Percentiles rank a stretch among this genome's conserved stretches.
phyloP scores from a whole-genome alignment of 2,888 invertebrate genomes.

The Helicoverpa assulta region DNA sequence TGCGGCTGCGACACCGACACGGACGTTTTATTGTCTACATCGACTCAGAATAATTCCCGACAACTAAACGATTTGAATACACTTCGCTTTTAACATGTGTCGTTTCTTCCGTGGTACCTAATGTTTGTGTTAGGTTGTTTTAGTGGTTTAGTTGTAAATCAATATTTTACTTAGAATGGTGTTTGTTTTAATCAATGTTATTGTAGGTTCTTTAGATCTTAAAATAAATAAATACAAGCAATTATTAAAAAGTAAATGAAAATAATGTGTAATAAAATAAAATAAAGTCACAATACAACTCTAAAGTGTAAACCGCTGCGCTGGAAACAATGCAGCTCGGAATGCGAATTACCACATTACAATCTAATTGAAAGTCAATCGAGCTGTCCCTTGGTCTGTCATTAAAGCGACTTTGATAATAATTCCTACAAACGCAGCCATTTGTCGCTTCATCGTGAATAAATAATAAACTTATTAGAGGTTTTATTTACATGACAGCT shows the following conservation, averaged over 20 bases:
- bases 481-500: slow-evolving; percentile 33
- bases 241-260: too few relatives aligned
- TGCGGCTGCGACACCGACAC: slow-evolving; percentile 70
- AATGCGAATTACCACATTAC: slow-evolving; percentile 25
- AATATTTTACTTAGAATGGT: slow-evolving; percentile 10
- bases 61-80: slow-evolving; percentile 61
- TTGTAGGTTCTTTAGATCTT: too few relatives aligned
- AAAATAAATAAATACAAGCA: too few relatives aligned
- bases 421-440: slow-evolving; percentile 30
- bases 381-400: slow-evolving; percentile 11
- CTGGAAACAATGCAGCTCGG: slow-evolving; percentile 9
- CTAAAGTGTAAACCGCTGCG: neutral
- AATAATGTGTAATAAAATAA: neutral
- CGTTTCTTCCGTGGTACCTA: slow-evolving; percentile 34
- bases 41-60: slow-evolving; percentile 67
- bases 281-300: neutral
- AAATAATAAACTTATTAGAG: slow-evolving; percentile 43
- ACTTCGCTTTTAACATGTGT: slow-evolving; percentile 41
- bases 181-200: slow-evolving; percentile 6
- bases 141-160: slow-evolving; percentile 13
- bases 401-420: slow-evolving; percentile 27
- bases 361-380: slow-evolving; percentile 32
- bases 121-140: slow-evolving; percentile 14
- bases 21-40: slow-evolving; percentile 76
- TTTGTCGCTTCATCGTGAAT: slow-evolving; percentile 42